Evolutionary conservation across 2,888 invertebrate genomes (phyloP).

Genomic region (Dynastes grantii): DNA sequence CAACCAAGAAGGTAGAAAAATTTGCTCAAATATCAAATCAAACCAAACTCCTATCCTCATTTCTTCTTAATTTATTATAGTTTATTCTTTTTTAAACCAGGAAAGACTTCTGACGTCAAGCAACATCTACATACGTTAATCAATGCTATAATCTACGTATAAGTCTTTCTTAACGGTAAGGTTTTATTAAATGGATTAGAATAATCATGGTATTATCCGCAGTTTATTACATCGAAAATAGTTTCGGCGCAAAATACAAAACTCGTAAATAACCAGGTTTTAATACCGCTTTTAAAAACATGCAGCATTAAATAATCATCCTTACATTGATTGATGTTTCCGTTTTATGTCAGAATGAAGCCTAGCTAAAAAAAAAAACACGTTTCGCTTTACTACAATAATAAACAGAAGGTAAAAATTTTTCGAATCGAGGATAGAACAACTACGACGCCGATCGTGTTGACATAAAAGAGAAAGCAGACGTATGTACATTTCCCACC

Average conservation of each 20-base stretch:
- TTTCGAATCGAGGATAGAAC: slow-evolving; percentile 3
- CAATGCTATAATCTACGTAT: too few species aligned
- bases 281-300: not conserved
- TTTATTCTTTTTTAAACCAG: too few species aligned
- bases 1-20: too few species aligned
- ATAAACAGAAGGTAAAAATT: slow-evolving; percentile 15
- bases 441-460: not conserved
- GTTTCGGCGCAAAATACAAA: not conserved
- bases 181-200: too few species aligned
- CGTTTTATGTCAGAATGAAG: not conserved
- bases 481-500: not conserved
- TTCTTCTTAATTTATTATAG: too few species aligned
- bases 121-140: too few species aligned
- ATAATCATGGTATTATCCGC: too few species aligned
- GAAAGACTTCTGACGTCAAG: too few species aligned
- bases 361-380: not conserved
- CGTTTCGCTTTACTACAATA: slow-evolving; percentile 2
- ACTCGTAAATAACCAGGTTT: slow-evolving; percentile 6
- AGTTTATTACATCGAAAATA: not conserved
- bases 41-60: too few species aligned
- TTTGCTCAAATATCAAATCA: too few species aligned
- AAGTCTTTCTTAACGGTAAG: too few species aligned
- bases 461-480: slow-evolving; percentile 22
- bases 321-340: slow-evolving; percentile 7
- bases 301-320: not conserved